A percentile compares a stretch with the other conserved stretches of the same genome.
Conservation (phyloP, 2,797 vertebrate species). For the Hoplostethus mediterraneus region DNA sequence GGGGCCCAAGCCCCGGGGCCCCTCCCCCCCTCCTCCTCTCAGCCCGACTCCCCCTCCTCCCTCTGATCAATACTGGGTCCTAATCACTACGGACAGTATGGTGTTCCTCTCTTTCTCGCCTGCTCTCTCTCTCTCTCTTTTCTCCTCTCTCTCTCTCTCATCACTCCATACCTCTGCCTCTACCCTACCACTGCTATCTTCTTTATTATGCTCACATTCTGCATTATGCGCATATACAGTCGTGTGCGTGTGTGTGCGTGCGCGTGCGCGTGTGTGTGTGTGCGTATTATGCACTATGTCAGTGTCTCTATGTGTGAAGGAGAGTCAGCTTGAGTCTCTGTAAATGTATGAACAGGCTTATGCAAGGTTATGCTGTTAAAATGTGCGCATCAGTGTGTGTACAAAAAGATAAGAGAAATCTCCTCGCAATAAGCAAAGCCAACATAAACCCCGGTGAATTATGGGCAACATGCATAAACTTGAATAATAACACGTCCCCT, state of each 20-base stretch:
- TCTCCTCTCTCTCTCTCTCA: slow-evolving; percentile 10
- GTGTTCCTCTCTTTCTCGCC: slow-evolving; percentile 65
- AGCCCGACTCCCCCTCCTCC: slow-evolving; percentile 59
- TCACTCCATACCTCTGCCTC: slow-evolving; percentile 52
- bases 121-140: slow-evolving; percentile 58
- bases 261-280: not conserved
- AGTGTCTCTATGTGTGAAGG: slow-evolving; percentile 57
- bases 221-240: slow-evolving; percentile 16
- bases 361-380: slow-evolving; percentile 64
- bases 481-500: slow-evolving; percentile 79
- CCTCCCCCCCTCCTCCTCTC: slow-evolving; percentile 61
- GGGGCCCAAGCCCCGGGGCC: slow-evolving; percentile 67
- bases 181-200: slow-evolving; percentile 23
- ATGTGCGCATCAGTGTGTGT: slow-evolving; percentile 70
- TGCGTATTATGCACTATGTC: slow-evolving; percentile 23
- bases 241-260: slow-evolving; percentile 7
- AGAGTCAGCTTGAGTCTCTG: slow-evolving; percentile 56
- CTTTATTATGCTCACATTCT: not conserved
- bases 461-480: slow-evolving; percentile 75
- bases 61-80: slow-evolving; percentile 83
- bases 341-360: slow-evolving; percentile 68
- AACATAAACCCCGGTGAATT: slow-evolving; percentile 79
- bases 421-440: slow-evolving; percentile 75
- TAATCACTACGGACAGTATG: slow-evolving; percentile 82
- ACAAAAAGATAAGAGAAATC: slow-evolving; percentile 75